phyloP scores from a whole-genome alignment of 2,888 invertebrate species.

The Eutolmus rufibarbis region DNA sequence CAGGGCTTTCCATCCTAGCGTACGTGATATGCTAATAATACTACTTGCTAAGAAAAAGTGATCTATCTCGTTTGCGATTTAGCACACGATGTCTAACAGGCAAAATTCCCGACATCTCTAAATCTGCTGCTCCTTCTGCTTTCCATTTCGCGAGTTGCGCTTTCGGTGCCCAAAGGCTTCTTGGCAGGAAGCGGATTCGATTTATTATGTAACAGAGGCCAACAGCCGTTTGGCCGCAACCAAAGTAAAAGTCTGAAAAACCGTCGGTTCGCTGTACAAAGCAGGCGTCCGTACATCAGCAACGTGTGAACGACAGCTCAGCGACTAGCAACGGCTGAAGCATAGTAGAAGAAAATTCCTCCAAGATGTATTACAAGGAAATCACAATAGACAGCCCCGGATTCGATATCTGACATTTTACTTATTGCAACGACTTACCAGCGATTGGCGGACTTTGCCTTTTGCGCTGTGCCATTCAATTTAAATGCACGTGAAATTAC shows the following conservation, averaged over 20 bases:
- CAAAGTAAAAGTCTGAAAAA: slow-evolving; percentile 7
- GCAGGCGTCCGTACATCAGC: background rate
- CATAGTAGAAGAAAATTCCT: background rate
- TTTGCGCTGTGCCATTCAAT: background rate
- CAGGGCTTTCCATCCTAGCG: background rate
- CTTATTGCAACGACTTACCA: slow-evolving; percentile 1
- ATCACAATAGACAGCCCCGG: slow-evolving; percentile 9
- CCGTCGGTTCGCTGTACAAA: background rate
- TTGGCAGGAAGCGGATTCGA: slow-evolving; percentile 16
- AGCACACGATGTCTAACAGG: slow-evolving; percentile 1
- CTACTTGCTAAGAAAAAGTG: background rate
- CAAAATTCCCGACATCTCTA: background rate
- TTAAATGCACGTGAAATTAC: background rate
- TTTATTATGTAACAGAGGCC: slow-evolving; percentile 19
- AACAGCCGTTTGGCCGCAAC: background rate
- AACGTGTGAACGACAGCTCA: slow-evolving; percentile 28
- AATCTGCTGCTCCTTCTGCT: background rate
- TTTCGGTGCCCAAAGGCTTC: background rate
- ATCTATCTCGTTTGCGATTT: slow-evolving; percentile 2
- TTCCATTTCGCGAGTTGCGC: background rate
- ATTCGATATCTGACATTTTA: slow-evolving; percentile 15
- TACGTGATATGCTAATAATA: slow-evolving; percentile 18
- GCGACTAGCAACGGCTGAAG: background rate
- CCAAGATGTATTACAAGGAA: slow-evolving; percentile 21
- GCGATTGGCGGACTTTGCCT: background rate